Conservation (phyloP, 2,888 invertebrate genomes). For the Bibio marci region DNA sequence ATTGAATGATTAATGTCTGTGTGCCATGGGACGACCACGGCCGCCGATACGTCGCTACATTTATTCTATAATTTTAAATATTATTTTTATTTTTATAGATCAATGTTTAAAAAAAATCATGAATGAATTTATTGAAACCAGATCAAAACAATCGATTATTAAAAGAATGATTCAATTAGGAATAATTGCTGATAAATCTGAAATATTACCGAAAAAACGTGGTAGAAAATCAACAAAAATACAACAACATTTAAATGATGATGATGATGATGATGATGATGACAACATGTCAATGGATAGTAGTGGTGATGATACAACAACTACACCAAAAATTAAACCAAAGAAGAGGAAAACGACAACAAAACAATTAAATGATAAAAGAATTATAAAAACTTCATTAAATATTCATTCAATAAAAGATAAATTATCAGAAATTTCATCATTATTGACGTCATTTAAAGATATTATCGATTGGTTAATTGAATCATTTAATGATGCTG, state of each 20-base stretch:
- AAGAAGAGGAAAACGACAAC: conserved; percentile 7
- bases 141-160: conserved; percentile 55
- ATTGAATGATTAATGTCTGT: background rate
- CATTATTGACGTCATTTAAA: conserved; percentile 20
- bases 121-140: conserved; percentile 28
- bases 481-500: conserved; percentile 52
- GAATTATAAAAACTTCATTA: conserved; percentile 19
- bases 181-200: conserved; percentile 55
- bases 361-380: background rate
- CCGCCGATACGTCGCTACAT: background rate
- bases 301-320: conserved; percentile 1
- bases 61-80: too few relatives aligned
- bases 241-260: background rate
- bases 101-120: conserved; percentile 22
- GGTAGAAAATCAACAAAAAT: conserved; percentile 1
- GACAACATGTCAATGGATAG: conserved; percentile 22
- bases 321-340: conserved; percentile 6
- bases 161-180: conserved; percentile 66
- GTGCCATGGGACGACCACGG: background rate
- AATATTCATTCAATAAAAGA: conserved; percentile 19
- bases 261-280: conserved; percentile 20
- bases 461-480: conserved; percentile 57
- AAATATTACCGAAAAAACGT: conserved; percentile 26
- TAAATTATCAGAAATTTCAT: background rate
- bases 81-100: too few relatives aligned